Percentiles rank a stretch among this genome's conserved stretches.
phyloP scores from a whole-genome alignment of 1,140 invertebrate species.

The Acromyrmex echinatior region DNA sequence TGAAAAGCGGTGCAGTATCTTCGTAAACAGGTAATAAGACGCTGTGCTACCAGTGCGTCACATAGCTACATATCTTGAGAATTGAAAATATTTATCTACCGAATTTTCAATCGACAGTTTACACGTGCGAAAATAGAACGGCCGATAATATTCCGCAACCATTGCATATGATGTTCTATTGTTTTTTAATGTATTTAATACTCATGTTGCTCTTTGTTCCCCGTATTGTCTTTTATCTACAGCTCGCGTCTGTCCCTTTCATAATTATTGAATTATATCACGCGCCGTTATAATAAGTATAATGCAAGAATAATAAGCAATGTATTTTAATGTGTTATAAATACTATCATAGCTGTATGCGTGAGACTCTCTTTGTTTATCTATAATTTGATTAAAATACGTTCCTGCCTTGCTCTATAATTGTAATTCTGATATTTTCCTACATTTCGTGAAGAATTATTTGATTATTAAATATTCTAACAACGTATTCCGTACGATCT shows the following conservation, averaged over 20 bases:
- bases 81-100: slow-evolving; percentile 54
- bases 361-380: background rate
- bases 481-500: background rate
- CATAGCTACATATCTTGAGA: slow-evolving; percentile 28
- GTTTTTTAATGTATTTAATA: slow-evolving; percentile 52
- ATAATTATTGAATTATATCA: slow-evolving; percentile 15
- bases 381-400: slow-evolving; percentile 18
- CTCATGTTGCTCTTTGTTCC: background rate
- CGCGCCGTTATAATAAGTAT: background rate
- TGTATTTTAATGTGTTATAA: slow-evolving; percentile 2
- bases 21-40: slow-evolving; percentile 59
- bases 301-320: background rate
- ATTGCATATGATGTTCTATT: slow-evolving; percentile 43
- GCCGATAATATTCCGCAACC: slow-evolving; percentile 5
- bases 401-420: slow-evolving; percentile 4
- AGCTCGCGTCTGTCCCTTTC: background rate
- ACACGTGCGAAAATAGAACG: slow-evolving; percentile 32
- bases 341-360: background rate
- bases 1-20: slow-evolving; percentile 47
- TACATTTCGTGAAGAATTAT: background rate
- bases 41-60: background rate
- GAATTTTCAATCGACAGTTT: slow-evolving; percentile 55
- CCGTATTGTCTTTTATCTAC: background rate
- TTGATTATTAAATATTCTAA: slow-evolving; percentile 33
- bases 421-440: slow-evolving; percentile 21